These are phyloP conservation scores for Bombus sibiricus DNA, from an alignment of 1,140 invertebrate species.

Conservation along the genomic window DNA sequence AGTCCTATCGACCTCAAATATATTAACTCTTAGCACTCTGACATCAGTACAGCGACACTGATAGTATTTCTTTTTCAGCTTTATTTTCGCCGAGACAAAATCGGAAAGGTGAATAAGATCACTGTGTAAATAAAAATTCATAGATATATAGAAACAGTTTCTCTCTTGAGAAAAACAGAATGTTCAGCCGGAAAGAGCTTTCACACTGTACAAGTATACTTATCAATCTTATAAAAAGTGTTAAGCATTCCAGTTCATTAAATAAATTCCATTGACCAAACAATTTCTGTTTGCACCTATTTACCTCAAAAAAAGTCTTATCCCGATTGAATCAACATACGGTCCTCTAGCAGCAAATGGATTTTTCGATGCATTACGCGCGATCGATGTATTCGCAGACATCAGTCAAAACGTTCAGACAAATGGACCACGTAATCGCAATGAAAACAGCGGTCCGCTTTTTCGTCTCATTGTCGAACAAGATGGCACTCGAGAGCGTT, in stretches of 20 bases:
- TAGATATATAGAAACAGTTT: no score
- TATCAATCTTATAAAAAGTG: not conserved
- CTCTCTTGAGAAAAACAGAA: no score
- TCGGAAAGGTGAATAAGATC: no score
- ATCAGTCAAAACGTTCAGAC: not conserved
- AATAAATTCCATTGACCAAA: not conserved
- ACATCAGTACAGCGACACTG: no score
- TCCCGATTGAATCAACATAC: not conserved
- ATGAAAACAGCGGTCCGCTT: conserved; percentile 12
- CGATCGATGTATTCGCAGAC: not conserved
- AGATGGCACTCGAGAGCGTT: conserved; percentile 12
- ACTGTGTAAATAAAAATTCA: no score
- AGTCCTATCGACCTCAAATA: no score
- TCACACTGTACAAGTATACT: no score
- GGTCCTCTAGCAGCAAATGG: not conserved
- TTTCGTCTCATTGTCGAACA: conserved; percentile 23
- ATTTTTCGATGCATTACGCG: not conserved
- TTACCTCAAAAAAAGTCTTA: not conserved
- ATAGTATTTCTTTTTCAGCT: no score
- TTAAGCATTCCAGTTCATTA: not conserved
- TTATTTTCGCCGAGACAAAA: no score
- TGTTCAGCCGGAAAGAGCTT: no score
- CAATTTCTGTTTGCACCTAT: not conserved
- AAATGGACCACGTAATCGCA: conserved; percentile 7
- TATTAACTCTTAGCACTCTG: no score